A percentile compares a stretch with the other conserved stretches of the same genome.
Evolutionary conservation across 2,113 vertebrate species (phyloP).

Genomic region (Siniperca chuatsi): DNA sequence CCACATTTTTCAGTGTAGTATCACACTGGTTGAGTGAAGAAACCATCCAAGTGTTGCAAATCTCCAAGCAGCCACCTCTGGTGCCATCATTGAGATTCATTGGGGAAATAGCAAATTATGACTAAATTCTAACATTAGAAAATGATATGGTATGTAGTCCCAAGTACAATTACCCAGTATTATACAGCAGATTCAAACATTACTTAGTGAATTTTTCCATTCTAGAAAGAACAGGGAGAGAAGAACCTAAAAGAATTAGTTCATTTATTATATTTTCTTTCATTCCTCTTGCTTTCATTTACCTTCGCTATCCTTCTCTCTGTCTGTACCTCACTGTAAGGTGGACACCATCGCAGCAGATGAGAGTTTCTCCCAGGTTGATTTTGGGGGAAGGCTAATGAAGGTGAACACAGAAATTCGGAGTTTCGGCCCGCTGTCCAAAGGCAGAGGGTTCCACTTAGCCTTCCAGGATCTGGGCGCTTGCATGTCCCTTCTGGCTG

Average conservation of each 20-base stretch:
- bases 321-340: constrained; percentile 81
- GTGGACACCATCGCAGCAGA: constrained; percentile 89
- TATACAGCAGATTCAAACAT: background rate
- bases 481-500: constrained; percentile 97
- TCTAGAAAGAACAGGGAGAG: background rate
- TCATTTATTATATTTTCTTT: background rate
- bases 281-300: background rate
- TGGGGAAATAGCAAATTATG: background rate
- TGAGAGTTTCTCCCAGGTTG: constrained; percentile 91
- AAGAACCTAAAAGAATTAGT: background rate
- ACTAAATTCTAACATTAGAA: constrained; percentile 2
- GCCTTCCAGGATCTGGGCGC: constrained; percentile 98
- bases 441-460: constrained; percentile 93
- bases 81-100: background rate
- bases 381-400: constrained; percentile 97
- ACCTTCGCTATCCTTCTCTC: constrained; percentile 37
- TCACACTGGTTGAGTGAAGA: constrained; percentile 4
- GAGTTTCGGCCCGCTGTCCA: constrained; percentile 94
- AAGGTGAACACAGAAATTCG: constrained; percentile 99
- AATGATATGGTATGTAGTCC: background rate
- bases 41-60: background rate
- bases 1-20: background rate
- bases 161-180: background rate
- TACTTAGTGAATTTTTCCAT: background rate
- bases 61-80: background rate